A percentile compares a stretch with the other conserved stretches of the same genome.
Conservation (phyloP, 2,113 vertebrate species). For the Podocnemis expansa region DNA sequence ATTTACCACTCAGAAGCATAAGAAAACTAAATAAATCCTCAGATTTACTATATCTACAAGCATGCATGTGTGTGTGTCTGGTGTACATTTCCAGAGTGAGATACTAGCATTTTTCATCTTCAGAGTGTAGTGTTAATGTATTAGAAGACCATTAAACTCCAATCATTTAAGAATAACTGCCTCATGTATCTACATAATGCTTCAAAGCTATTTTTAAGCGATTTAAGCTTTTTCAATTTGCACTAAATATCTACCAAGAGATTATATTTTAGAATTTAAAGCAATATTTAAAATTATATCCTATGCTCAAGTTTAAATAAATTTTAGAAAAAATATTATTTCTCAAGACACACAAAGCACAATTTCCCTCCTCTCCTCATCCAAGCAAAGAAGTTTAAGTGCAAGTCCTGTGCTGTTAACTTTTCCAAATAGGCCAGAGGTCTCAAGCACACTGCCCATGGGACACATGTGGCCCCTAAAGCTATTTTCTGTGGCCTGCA, state of each 20-base stretch:
- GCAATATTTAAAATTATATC: conserved; percentile 73
- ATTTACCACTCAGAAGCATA: conserved; percentile 35
- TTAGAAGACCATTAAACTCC: conserved; percentile 73
- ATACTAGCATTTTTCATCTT: conserved; percentile 55
- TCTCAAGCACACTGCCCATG: no score
- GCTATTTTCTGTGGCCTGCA: no score
- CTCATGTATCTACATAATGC: conserved; percentile 69
- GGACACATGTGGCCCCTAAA: no score
- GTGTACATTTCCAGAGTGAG: conserved; percentile 52
- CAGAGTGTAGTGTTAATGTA: conserved; percentile 70
- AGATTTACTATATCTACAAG: conserved; percentile 34
- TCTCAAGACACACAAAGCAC: conserved; percentile 43
- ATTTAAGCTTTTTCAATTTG: conserved; percentile 81
- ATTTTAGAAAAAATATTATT: conserved; percentile 65
- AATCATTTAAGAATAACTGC: conserved; percentile 76
- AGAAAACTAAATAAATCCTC: conserved; percentile 58
- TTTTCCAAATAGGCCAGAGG: no score
- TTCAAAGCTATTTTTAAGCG: conserved; percentile 80
- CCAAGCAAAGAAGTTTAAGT: conserved; percentile 54
- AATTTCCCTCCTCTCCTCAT: conserved; percentile 61
- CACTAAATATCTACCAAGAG: conserved; percentile 75
- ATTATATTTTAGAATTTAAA: conserved; percentile 76
- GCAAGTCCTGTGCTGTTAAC: conserved; percentile 29
- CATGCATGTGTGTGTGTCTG: neutral
- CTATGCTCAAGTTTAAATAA: conserved; percentile 75